Evolutionary conservation across 1,140 invertebrate genomes (phyloP), one percentile per base, ranked within the genome.

Genomic region (Caerostris darwini): DNA sequence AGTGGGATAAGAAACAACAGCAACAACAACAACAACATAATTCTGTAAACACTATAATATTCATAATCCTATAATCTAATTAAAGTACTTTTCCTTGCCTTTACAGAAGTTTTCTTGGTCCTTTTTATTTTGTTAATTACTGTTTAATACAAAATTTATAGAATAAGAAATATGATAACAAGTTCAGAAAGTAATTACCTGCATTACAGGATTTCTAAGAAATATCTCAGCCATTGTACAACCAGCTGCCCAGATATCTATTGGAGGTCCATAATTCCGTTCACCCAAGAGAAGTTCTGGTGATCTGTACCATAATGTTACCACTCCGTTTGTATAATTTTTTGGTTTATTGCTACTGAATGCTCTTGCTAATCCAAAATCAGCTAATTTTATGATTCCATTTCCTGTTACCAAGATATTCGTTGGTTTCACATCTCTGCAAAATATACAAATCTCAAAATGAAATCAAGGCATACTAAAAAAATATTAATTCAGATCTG

Each of bases 221-320:
- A 99, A 99, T 98, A 99, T 99, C 96, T 99, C 99, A 0, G 99
- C 99, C 99, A 99, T 99, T 71, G 99, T 99, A 95, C 99, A 99
- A 0, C 99, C 99, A 59, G 98, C 99, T 10, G 99, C 99, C 99
- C 99, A 99, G 96, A 99, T 97, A 96, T 99, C 99, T 54, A 99
- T 98, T 0, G 99, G 98, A 8, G 99, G 98, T 0, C 99, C 99
- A 96, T 99, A 99, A 96, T 99, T 99, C 56, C 99, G 96, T 95
- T 99, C 99, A 56, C 99, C 99, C 0, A 99, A 96, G 3, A 98
- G 95, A 12, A 98, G 96, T 95, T 98, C 98, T 0, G 99, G 99
- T 19, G 99, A 98, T 90, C 99, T 97, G 96, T 99, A 99, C 99
- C 99, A 99, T 7, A 99, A 96, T 1, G 99, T 99, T 0, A 99